Evolutionary conservation across 2,888 invertebrate species (phyloP).

Genomic region (Lasius fuliginosus): DNA sequence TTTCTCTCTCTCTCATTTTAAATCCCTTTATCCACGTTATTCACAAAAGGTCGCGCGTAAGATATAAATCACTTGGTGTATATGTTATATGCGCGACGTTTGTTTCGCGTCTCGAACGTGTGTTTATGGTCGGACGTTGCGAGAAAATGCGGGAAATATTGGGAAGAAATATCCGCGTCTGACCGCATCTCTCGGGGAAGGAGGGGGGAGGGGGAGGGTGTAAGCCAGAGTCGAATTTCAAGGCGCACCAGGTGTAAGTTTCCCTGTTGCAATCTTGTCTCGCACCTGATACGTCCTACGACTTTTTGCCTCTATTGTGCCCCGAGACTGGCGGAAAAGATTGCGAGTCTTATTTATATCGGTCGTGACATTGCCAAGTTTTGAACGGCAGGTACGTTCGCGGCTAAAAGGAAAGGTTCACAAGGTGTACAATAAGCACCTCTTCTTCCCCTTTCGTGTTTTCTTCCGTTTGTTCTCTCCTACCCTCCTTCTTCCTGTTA

Average conservation of each 20-base stretch:
- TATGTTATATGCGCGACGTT: slow-evolving; percentile 15
- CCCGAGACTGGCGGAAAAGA: slow-evolving; percentile 51
- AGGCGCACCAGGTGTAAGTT: slow-evolving; percentile 56
- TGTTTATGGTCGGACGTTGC: slow-evolving; percentile 9
- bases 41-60: background rate
- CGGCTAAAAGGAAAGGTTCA: slow-evolving; percentile 28
- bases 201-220: background rate
- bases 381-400: slow-evolving; percentile 30
- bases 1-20: background rate
- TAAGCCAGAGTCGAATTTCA: slow-evolving; percentile 48
- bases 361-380: slow-evolving; percentile 44
- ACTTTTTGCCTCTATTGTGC: slow-evolving; percentile 40
- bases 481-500: slow-evolving; percentile 14
- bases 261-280: slow-evolving; percentile 55
- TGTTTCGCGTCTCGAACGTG: slow-evolving; percentile 26
- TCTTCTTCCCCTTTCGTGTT: slow-evolving; percentile 8
- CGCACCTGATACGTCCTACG: slow-evolving; percentile 49
- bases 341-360: slow-evolving; percentile 57
- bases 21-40: background rate
- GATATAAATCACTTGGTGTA: background rate
- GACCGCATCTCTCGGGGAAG: slow-evolving; percentile 18
- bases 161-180: slow-evolving; percentile 38
- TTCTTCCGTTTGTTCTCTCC: background rate
- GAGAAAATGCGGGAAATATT: slow-evolving; percentile 42
- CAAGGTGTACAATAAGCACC: slow-evolving; percentile 39